A percentile compares a stretch with the other conserved stretches of the same genome.
These are phyloP conservation scores for Picathartes gymnocephalus DNA, from an alignment of 2,113 vertebrate genomes.

Conservation along the genomic window DNA sequence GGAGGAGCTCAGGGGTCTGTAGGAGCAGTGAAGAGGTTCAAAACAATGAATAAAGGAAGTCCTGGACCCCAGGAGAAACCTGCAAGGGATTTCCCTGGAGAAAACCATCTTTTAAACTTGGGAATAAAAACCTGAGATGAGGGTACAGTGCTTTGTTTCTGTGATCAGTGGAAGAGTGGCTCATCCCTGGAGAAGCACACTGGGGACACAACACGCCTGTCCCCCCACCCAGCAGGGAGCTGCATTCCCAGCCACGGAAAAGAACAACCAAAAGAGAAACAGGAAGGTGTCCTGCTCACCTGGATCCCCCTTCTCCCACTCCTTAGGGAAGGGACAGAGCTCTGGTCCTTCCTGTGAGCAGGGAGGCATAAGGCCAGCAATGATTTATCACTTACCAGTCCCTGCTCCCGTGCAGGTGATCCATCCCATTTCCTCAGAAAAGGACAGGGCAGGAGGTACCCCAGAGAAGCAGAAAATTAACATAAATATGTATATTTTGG, in stretches of 20 bases:
- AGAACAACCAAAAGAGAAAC: background rate
- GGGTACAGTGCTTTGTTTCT: background rate
- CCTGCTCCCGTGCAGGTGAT: background rate
- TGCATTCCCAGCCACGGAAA: background rate
- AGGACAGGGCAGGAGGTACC: background rate
- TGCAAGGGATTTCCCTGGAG: background rate
- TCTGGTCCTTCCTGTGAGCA: background rate
- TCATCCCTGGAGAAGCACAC: background rate
- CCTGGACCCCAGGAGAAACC: background rate
- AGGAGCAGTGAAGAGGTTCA: background rate
- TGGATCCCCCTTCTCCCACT: background rate
- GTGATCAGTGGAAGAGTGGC: background rate
- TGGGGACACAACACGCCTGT: fast-evolving
- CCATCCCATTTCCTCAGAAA: background rate
- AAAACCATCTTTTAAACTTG: background rate
- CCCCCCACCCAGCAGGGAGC: background rate
- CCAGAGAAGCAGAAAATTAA: background rate
- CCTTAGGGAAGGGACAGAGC: fast-evolving
- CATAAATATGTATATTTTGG: background rate
- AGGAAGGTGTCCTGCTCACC: fast-evolving
- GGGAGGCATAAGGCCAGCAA: background rate
- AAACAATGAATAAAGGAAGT: background rate
- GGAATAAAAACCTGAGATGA: background rate
- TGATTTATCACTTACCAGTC: background rate
- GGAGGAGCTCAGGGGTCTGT: background rate